Percentiles rank a stretch among this genome's conserved stretches.
Evolutionary conservation across 2,888 invertebrate genomes (phyloP).

Genomic region (Chaetoderma sp.): DNA sequence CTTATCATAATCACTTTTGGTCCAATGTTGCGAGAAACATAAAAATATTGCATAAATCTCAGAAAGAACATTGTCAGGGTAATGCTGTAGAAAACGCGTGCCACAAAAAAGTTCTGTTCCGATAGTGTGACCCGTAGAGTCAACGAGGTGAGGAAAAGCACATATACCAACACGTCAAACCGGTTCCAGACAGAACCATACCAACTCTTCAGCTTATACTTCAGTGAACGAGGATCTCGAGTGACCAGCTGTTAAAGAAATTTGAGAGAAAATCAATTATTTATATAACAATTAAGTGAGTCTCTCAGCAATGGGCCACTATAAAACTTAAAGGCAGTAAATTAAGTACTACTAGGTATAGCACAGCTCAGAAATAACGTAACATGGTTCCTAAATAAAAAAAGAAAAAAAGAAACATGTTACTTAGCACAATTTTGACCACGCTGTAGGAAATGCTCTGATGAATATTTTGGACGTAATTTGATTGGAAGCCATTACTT

Average conservation of each 20-base stretch:
- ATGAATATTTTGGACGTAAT: too few species aligned
- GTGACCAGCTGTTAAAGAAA: constrained; percentile 52
- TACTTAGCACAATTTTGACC: too few species aligned
- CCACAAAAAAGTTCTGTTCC: constrained; percentile 49
- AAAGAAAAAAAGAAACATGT: too few species aligned
- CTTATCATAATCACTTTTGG: constrained; percentile 70
- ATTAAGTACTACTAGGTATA: too few species aligned
- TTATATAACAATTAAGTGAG: too few species aligned
- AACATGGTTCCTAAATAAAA: too few species aligned
- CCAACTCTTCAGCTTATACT: constrained; percentile 59
- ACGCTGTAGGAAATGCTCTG: too few species aligned
- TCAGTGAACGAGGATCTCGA: constrained; percentile 51
- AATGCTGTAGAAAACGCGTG: constrained; percentile 60
- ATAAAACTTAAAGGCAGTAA: background rate
- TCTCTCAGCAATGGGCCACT: background rate
- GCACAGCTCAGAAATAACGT: too few species aligned
- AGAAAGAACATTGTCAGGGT: constrained; percentile 64
- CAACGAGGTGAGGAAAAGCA: constrained; percentile 59
- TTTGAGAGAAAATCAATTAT: background rate
- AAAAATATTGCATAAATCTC: constrained; percentile 66
- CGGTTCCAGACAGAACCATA: constrained; percentile 64
- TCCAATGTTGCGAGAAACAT: constrained; percentile 64
- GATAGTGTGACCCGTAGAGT: constrained; percentile 52
- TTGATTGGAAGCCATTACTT: too few species aligned
- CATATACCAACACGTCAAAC: constrained; percentile 62